Conservation (phyloP, 2,113 vertebrate genomes). For the Grallaria varia region DNA sequence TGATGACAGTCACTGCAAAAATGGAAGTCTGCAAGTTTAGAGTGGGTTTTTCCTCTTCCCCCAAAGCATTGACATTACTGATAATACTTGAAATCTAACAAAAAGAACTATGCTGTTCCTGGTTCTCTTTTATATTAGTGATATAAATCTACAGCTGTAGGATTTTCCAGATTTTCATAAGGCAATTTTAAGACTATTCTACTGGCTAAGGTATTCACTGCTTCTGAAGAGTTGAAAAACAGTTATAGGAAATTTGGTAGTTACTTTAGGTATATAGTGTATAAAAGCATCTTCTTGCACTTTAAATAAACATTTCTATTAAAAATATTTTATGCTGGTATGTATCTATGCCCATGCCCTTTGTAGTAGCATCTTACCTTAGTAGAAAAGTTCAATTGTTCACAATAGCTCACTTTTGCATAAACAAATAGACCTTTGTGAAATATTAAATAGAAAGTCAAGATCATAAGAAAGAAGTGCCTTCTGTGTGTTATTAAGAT, state of each 20-base stretch:
- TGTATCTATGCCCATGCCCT: background rate
- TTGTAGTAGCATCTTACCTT: background rate
- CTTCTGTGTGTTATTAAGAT: background rate
- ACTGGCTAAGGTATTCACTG: background rate
- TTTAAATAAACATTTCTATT: background rate
- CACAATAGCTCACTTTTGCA: background rate
- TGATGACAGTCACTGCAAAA: background rate
- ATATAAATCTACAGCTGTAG: background rate
- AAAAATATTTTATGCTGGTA: background rate
- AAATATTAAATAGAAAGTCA: background rate
- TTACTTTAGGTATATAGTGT: background rate
- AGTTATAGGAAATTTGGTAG: background rate
- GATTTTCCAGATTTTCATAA: background rate
- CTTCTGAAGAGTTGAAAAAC: slow-evolving; percentile 4
- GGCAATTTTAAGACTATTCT: background rate
- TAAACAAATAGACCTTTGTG: background rate
- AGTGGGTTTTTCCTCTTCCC: background rate
- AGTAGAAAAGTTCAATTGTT: background rate
- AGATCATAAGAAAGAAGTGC: background rate
- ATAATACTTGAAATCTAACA: background rate
- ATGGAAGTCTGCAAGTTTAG: background rate
- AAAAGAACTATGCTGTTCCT: background rate
- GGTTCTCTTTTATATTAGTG: background rate
- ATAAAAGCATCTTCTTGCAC: background rate
- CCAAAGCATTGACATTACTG: background rate